Conservation (phyloP, 2,797 vertebrate genomes). For the Anomalospiza imberbis region DNA sequence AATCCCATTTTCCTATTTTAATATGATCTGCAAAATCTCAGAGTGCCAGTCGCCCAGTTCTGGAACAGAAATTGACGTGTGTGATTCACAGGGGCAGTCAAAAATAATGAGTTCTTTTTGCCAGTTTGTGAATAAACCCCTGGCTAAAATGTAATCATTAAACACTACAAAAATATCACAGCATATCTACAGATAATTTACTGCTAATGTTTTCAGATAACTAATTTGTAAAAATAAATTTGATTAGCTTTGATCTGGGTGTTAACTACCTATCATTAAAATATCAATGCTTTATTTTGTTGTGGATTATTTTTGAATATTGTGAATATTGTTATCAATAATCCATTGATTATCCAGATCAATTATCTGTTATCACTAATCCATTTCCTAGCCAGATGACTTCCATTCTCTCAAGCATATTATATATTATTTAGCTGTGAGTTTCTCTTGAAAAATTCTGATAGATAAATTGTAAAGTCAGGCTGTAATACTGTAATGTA, state of each 20-base stretch:
- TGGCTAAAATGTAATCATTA: constrained; percentile 20
- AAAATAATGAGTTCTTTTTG: not conserved
- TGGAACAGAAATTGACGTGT: not conserved
- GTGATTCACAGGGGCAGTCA: not conserved
- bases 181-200: not conserved
- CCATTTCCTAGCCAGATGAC: not conserved
- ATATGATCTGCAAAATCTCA: not conserved
- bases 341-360: not conserved
- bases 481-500: not conserved
- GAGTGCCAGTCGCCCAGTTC: not conserved
- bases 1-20: not conserved
- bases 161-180: not conserved
- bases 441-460: not conserved
- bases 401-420: not conserved
- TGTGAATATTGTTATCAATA: not conserved
- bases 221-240: constrained; percentile 32
- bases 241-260: constrained; percentile 22
- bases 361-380: not conserved
- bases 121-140: not conserved
- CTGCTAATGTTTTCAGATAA: constrained; percentile 6
- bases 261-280: constrained; percentile 1
- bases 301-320: not conserved
- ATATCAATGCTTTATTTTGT: not conserved
- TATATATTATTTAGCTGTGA: not conserved
- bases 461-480: not conserved